Evolutionary conservation across 2,888 invertebrate genomes (phyloP), one percentile per base, ranked within the genome.

Genomic region (Sphaerophoria rueppellii): DNA sequence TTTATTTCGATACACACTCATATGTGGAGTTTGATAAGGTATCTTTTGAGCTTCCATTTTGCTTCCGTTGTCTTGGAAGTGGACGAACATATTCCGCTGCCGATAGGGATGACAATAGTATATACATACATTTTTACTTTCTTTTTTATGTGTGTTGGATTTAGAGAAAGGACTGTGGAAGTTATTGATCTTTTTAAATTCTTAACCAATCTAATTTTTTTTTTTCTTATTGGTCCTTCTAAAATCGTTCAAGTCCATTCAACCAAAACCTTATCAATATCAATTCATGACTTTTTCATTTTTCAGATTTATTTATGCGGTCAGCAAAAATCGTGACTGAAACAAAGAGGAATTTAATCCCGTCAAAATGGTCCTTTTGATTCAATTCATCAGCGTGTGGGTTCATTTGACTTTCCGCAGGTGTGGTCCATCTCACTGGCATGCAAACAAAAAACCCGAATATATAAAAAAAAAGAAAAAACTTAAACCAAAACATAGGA

Each of bases 331-430:
- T 82, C 82, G 82, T 82, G 82, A 82, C 78, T 40, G 32, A 70
- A 78, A 82, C 78, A 82, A 82, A 37, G 71, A 55, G n/a, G 57
- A 43, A 4, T 54, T n/a, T 32, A 67, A 37, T 57, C 46, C 43
- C 16, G n/a, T 57, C 37, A 58, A 43, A 35, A 35, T 40, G 46
- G 35, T 67, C 43, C 80, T 37, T 65, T 71, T 55, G 12, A 55
- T 43, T 67, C 32, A 63, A 70, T 73, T 55, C 67, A 61, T 69
- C 83, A 75, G 75, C 50, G 85, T 85, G 85, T 81, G 85, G 73
- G 81, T 73, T 85, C 81, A 81, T 81, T 81, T 81, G 76, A 81
- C 81, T 81, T 81, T 81, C 60, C 81, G 81, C 85, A 85, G 85
- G 85, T 85, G 85, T 85, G 85, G 85, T 85, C 85, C 85, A 85